phyloP scores from a whole-genome alignment of 2,113 vertebrate species.

The Verasper variegatus region DNA sequence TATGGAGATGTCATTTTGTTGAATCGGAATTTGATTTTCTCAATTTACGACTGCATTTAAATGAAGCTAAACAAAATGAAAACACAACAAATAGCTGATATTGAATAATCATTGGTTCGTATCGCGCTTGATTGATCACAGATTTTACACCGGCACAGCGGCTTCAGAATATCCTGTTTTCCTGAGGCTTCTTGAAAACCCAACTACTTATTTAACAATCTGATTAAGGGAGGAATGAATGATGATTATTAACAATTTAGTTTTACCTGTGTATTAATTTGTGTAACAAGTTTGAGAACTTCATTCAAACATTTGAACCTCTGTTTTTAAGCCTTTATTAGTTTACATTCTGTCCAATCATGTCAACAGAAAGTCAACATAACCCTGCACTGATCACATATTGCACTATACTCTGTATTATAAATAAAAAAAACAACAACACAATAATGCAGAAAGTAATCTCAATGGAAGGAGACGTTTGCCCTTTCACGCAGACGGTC shows the following conservation, averaged over 20 bases:
- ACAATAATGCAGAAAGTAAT: not conserved
- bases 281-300: no score
- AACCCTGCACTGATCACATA: not conserved
- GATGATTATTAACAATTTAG: no score
- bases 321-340: not conserved
- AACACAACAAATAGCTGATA: not conserved
- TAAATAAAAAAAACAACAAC: not conserved
- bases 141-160: no score
- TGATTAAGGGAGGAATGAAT: no score
- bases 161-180: no score
- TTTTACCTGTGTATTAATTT: not conserved
- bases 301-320: not conserved
- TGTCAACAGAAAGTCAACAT: not conserved
- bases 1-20: no score
- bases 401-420: not conserved
- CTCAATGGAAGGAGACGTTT: constrained; percentile 12
- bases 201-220: no score
- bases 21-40: no score
- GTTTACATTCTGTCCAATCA: not conserved
- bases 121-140: no score
- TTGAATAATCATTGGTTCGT: no score
- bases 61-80: not conserved
- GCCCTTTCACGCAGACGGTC: constrained; percentile 3
- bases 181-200: no score
- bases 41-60: not conserved